Evolutionary conservation across 2,888 invertebrate genomes (phyloP), one percentile per base, ranked within the genome.

Genomic region (Baccha elongata): DNA sequence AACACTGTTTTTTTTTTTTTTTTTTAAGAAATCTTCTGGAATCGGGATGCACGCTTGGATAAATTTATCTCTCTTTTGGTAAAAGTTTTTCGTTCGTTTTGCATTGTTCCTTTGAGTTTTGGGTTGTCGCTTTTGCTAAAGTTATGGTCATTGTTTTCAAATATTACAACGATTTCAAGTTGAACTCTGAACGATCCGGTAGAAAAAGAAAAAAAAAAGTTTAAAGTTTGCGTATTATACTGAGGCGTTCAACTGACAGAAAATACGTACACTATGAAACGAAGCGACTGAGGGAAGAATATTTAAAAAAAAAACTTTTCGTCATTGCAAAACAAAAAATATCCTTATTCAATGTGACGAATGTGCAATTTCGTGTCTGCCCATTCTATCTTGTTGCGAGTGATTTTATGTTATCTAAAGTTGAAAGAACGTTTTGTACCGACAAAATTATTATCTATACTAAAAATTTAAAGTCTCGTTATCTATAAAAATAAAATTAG

Each of bases 131-230:
- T 72, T n/a, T 83, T 76, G 83, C 76, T 73, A 42, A 76, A 83
- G 76, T 83, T 83, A 67, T 73, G 76, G 83, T 76, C 76, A 83
- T 83, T 83, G 83, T 83, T 83, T 83, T 76, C 72, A 50, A 83
- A 83, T 76, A 83, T 83, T 83, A 83, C 72, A 68, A 62, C 72
- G 48, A 83, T 68, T 73, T 73, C 37, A 13, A 72, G 76, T 72
- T 83, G 83, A 72, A 83, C 76, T 83, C 55, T 83, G 72, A 73
- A 73, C 68, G 50, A 68, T 68, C 52, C 48, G 13, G 15, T 46
- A 32, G 21, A 50, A 40, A 3, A 37, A 29, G 26, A 10, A 29
- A 53, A 62, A 42, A 62, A 68, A 64, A 53, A 53, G 29, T 67
- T 72, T 11, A 37, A 76, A 68, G 83, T 76, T 76, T 62, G 62